A percentile compares a stretch with the other conserved stretches of the same genome.
Conservation (phyloP, 2,888 invertebrate species). For the Gibbula magus region DNA sequence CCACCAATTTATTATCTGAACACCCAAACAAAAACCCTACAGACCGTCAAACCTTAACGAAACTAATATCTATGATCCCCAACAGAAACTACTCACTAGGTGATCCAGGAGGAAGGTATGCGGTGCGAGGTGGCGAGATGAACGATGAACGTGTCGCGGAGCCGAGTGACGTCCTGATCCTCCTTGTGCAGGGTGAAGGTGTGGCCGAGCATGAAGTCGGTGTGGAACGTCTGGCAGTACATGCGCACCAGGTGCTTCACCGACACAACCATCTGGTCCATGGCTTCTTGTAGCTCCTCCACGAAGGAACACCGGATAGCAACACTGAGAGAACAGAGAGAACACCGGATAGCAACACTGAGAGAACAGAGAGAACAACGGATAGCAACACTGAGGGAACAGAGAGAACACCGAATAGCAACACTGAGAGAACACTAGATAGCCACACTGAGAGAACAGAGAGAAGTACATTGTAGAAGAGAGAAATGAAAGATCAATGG, state of each 20-base stretch:
- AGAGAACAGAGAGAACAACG: background rate
- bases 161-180: slow-evolving; percentile 68
- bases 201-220: slow-evolving; percentile 68
- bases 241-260: slow-evolving; percentile 89
- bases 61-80: too few relatives aligned
- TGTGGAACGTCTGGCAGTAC: slow-evolving; percentile 87
- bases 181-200: slow-evolving; percentile 48
- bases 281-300: slow-evolving; percentile 74
- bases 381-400: background rate
- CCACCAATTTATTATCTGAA: too few relatives aligned
- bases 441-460: background rate
- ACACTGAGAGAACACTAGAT: slow-evolving; percentile 35
- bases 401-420: slow-evolving; percentile 39
- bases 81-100: slow-evolving; percentile 46
- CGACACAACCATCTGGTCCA: slow-evolving; percentile 78
- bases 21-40: too few relatives aligned
- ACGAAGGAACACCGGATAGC: slow-evolving; percentile 54
- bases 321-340: slow-evolving; percentile 36
- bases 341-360: background rate
- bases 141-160: slow-evolving; percentile 81
- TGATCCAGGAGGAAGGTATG: slow-evolving; percentile 55
- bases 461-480: too few relatives aligned
- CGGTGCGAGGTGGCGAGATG: slow-evolving; percentile 82
- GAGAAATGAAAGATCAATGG: too few relatives aligned
- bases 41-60: too few relatives aligned